Base-by-base conservation (phyloP, 2,113 vertebrate species). In the Carassius auratus region DNA sequence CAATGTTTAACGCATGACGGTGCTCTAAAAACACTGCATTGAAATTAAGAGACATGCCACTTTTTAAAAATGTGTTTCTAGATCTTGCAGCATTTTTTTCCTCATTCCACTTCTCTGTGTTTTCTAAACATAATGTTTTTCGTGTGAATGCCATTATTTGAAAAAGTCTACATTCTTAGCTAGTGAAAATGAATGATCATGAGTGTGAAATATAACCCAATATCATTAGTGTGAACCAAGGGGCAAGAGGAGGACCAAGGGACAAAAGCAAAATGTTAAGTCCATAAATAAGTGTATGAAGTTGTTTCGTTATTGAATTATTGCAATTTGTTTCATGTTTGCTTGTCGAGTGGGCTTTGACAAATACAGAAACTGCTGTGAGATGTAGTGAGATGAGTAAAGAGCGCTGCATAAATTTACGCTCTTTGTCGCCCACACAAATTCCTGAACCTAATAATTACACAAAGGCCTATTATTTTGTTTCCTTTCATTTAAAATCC, bases 391-490 rank as follows among this genome's bases (percentile, higher is more conserved):
- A 66, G n/a, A 50, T 10, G 48, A 55, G 48, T 76, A 33, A 76
- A 55, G 7, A 19, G 50, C 14, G 9, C 75, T 76, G 75, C 75
- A 76, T 76, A 52, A 76, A 76, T 76, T 48, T 50, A 23, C 21
- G 6, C 71, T 8, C 13, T 50, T 76, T 76, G 26, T 52, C 50
- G 30, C 75, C 75, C 75, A 76, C 75, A 52, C 75, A 52, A 76
- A 55, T 76, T 76, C 75, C 26, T 9, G 23, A 76, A 76, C 23
- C 50, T 19, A 52, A 33, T 33, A 76, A 52, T 76, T 52, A 76
- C 26, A 55, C 75, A 55, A 76, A 76, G 15, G 75, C n/a, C 50
- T 33, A 76, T 76, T 76, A 4, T 76, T 76, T 55, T 10, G 48
- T 52, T 76, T 55, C 19, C 50, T 76, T 55, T 55, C 26, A 33